Base-by-base conservation (phyloP, 2,888 invertebrate genomes). In the Emmelina monodactyla region DNA sequence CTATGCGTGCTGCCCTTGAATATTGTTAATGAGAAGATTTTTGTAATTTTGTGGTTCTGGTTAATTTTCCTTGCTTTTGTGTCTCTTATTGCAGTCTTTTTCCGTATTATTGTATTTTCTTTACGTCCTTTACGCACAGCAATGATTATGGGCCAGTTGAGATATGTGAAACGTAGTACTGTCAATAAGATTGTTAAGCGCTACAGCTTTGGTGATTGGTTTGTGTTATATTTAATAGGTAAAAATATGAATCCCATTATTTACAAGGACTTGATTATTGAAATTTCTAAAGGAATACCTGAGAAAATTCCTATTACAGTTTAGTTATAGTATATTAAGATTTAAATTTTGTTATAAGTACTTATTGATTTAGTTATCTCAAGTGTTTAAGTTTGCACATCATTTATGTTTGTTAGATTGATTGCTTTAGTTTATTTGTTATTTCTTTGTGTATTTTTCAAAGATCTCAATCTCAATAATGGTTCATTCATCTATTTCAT, bases 21-120 rank as follows among this genome's bases (percentile, higher is more conserved):
- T 53, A 86, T 89, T 44, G 83, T 92, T 29, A 91, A 92, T 53
- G 91, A 91, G 54, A 92, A 91, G 58, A 83, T 91, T 44, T 90
- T 88, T 51, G 76, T 87, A 1, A 83, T 90, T 32, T 62, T 90
- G 1, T 90, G 89, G 88, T 84, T 87, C 55, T 91, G 92, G 88
- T 79, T 91, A 10, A 71, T 87, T 14, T 58, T 86, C 30, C 73
- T 92, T 33, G 72, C 86, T 1, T 53, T 84, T 3, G 47, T 88
- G 12, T 85, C 89, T 0, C 72, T 82, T 3, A 42, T 88, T 3
- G 85, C 88, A 32, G 60, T 92, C 3, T 45, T 88, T 0, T 92
- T 88, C 62, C 84, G 91, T 39, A 41, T 83, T 1, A 41, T 84
- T 22, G 70, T 87, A 6, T 63, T 88, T 14, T 62, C 78, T 9